Evolutionary conservation across 23 tunicate genomes (phyloP).

Genomic region (Diplosoma virens): DNA sequence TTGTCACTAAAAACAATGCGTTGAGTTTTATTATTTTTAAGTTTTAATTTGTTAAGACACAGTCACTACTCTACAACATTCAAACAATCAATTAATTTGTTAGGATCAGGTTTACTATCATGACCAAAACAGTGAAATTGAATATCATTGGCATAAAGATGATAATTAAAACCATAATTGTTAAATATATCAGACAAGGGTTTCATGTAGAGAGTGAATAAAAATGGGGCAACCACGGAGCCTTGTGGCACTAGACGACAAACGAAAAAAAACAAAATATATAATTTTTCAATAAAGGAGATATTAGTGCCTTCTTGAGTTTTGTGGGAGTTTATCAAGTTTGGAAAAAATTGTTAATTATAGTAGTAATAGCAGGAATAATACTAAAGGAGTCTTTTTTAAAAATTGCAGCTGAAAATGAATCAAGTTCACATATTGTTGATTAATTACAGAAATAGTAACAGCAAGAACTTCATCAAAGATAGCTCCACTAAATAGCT

Average conservation of each 20-base stretch:
- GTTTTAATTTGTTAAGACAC: too few species aligned
- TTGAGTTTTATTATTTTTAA: too few species aligned
- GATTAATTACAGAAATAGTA: background rate
- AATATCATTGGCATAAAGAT: too few species aligned
- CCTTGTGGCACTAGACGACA: constrained; percentile 1
- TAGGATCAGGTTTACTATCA: too few species aligned
- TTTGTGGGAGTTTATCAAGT: background rate
- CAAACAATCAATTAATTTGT: too few species aligned
- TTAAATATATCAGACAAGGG: too few species aligned
- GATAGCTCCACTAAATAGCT: background rate
- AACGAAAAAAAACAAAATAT: background rate
- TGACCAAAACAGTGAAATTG: too few species aligned
- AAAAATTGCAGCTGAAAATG: background rate
- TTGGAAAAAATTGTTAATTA: background rate
- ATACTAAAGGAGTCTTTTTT: background rate
- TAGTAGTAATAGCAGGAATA: background rate
- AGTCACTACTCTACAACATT: too few species aligned
- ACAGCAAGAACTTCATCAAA: background rate
- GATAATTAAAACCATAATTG: too few species aligned
- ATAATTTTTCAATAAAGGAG: background rate
- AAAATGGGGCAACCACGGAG: background rate
- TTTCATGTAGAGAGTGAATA: background rate
- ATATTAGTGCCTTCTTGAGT: background rate
- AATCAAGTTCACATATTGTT: background rate
- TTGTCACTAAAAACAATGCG: too few species aligned